phyloP scores from a whole-genome alignment of 2,797 vertebrate genomes.

The Catamblyrhynchus diadema region DNA sequence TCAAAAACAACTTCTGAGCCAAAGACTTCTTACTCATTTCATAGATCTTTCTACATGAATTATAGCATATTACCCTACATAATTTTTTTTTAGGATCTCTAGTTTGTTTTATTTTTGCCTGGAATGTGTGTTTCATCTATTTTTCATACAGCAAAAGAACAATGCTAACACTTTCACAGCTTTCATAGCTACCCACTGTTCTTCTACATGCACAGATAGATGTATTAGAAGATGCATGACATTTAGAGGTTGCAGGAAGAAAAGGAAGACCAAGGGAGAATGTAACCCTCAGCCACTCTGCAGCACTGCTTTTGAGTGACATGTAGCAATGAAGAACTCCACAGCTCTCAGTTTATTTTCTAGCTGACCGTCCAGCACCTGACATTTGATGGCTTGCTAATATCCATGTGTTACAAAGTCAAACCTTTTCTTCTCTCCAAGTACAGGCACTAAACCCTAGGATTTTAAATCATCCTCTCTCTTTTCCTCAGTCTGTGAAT shows the following conservation, averaged over 20 bases:
- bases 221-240: neutral
- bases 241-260: neutral
- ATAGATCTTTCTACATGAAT: neutral
- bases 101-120: neutral
- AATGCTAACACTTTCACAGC: neutral
- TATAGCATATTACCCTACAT: neutral
- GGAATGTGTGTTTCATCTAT: neutral
- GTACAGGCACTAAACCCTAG: neutral
- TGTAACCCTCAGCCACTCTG: neutral
- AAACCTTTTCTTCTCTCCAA: neutral
- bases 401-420: neutral
- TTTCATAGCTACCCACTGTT: neutral
- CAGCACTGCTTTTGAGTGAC: neutral
- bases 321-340: neutral
- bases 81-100: neutral
- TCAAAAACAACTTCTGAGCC: neutral
- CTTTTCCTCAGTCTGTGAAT: neutral
- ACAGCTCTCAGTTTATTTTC: neutral
- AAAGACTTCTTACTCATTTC: neutral
- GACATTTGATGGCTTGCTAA: neutral
- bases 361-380: neutral
- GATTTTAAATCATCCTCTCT: neutral
- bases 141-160: neutral
- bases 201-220: neutral
- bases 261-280: neutral